Base-by-base conservation (phyloP, 64 coral and sea anemone genomes). In the Actinia tenebrosa region DNA sequence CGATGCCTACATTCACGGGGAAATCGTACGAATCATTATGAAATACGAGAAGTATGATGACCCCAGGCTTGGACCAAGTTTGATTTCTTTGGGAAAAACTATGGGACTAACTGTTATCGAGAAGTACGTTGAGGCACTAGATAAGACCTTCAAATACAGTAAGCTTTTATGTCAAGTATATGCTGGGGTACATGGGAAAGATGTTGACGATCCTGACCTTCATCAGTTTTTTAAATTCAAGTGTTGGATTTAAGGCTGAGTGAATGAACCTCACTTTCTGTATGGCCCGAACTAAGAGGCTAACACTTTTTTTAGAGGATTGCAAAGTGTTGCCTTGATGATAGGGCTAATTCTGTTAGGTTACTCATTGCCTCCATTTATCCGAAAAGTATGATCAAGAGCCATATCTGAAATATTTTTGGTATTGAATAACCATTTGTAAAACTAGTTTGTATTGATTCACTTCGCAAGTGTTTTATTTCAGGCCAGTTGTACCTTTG, bases 171-270 rank as follows among this genome's bases (percentile, higher is more conserved):
- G 88, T 81, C 84, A 98, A 44, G 84, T 98, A 16, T 98, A 98
- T 83, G 95, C 95, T 69, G 87, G 93, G 3, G 95, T 98, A 1
- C 92, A 98, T 89, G 90, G 92, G 1, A 98, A 98, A 85, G 88
- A 92, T 47, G 87, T 94, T 0, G 95, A 98, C 17, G 92, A 98
- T 55, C 87, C 90, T 3, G 95, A 98, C 86, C 88, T 98, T n/a
- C 90, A 98, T 30, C 92, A 92, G 43, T 98, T 98, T 69, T 98
- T 98, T 46, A 98, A 98, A 87, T 98, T 98, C 72, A 98, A 98
- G 64, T 98, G 95, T 82, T 98, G 95, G 95, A 84, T 94, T 52
- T 98, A 91, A 69, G 17, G 20, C 42, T 25, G 22, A 64, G 3
- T 78, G 5, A 16, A 7, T 79, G 37, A 79, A 45, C 6, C 44